These are phyloP conservation scores for Stegastes partitus DNA, from an alignment of 2,113 vertebrate genomes.

Conservation along the genomic window DNA sequence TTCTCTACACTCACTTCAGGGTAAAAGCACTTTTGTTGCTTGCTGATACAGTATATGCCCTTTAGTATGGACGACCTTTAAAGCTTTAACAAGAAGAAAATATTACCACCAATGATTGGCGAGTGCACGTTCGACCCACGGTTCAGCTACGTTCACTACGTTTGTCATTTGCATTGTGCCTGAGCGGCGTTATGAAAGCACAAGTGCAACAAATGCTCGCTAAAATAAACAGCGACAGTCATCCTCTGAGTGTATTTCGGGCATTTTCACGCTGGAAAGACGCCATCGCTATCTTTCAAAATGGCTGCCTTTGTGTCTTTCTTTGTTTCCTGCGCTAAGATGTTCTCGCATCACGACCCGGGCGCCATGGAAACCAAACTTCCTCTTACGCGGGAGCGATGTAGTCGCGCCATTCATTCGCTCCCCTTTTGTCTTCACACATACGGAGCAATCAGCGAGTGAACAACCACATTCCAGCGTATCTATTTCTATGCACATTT, in stretches of 20 bases:
- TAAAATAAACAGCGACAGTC: conserved; percentile 3
- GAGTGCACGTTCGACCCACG: too few species aligned
- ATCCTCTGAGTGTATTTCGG: neutral
- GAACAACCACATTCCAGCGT: conserved; percentile 43
- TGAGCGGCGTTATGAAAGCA: neutral
- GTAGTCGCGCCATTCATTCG: conserved; percentile 31
- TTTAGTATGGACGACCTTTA: too few species aligned
- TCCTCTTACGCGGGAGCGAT: conserved; percentile 39
- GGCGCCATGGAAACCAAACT: conserved; percentile 79
- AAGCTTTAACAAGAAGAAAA: too few species aligned
- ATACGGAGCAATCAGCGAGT: conserved; percentile 31
- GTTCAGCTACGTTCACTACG: too few species aligned
- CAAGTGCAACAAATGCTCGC: neutral
- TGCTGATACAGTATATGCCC: too few species aligned
- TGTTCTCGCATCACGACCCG: conserved; percentile 42
- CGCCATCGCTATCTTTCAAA: conserved; percentile 45
- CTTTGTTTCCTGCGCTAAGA: conserved; percentile 51
- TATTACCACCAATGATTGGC: too few species aligned
- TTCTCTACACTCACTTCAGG: too few species aligned
- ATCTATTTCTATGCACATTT: conserved; percentile 73
- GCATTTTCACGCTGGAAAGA: conserved; percentile 15
- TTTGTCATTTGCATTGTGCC: neutral
- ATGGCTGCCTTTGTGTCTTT: conserved; percentile 47
- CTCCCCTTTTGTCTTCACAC: conserved; percentile 28
- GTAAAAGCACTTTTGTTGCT: too few species aligned